phyloP scores from a whole-genome alignment of 2,888 invertebrate genomes.

The Aleiodes testaceus region DNA sequence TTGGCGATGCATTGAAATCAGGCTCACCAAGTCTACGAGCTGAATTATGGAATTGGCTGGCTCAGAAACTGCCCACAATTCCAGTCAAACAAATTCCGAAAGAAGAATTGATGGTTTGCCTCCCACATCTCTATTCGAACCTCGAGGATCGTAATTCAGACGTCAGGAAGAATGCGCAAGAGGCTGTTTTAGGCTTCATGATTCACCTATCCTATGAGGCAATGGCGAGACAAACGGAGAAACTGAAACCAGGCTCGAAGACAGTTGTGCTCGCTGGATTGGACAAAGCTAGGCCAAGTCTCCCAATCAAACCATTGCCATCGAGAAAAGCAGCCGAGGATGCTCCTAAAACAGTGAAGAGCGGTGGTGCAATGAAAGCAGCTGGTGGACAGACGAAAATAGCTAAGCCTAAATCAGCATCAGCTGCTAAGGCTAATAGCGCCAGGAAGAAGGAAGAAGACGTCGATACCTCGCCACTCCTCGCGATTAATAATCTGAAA shows the following conservation, averaged over 20 bases:
- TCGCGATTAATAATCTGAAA: constrained; percentile 89
- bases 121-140: constrained; percentile 86
- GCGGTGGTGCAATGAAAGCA: constrained; percentile 75
- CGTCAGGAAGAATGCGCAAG: constrained; percentile 91
- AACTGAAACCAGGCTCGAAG: constrained; percentile 87
- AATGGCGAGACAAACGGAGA: constrained; percentile 84
- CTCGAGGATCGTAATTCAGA: constrained; percentile 94
- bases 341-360: constrained; percentile 75
- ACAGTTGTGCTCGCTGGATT: constrained; percentile 84
- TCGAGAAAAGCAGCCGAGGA: constrained; percentile 76
- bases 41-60: constrained; percentile 90
- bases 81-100: constrained; percentile 83
- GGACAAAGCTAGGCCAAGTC: constrained; percentile 88
- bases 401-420: constrained; percentile 48
- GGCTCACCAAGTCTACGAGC: constrained; percentile 89
- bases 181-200: constrained; percentile 94
- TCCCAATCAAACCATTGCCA: constrained; percentile 87
- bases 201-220: constrained; percentile 89
- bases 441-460: constrained; percentile 89
- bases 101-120: constrained; percentile 85
- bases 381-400: constrained; percentile 74
- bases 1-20: constrained; percentile 87
- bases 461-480: constrained; percentile 79
- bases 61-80: constrained; percentile 84
- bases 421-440: constrained; percentile 60